A percentile compares a stretch with the other conserved stretches of the same genome.
phyloP scores from a whole-genome alignment of 2,113 vertebrate genomes.

The Hippocampus comes region DNA sequence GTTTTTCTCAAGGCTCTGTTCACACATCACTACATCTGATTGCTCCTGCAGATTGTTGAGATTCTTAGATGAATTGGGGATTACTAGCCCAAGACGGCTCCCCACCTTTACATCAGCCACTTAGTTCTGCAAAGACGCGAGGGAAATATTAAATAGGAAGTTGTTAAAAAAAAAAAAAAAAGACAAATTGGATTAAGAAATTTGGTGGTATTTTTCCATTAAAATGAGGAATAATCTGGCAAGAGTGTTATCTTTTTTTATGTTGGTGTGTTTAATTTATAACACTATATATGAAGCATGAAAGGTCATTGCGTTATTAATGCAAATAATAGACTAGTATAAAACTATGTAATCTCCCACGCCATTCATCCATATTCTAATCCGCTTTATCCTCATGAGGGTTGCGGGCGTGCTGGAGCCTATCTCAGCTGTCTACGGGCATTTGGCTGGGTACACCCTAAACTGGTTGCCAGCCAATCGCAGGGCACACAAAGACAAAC shows the following conservation, averaged over 20 bases:
- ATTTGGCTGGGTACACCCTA: too few relatives aligned
- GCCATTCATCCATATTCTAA: too few relatives aligned
- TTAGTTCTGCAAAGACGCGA: constrained; percentile 15
- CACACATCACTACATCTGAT: constrained; percentile 64
- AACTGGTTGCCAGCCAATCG: too few relatives aligned
- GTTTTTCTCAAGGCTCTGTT: constrained; percentile 55
- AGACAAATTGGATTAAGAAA: neutral
- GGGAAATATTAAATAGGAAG: neutral
- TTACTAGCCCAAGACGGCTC: constrained; percentile 60
- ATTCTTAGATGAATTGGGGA: constrained; percentile 63
- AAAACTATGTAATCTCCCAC: neutral
- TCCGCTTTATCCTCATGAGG: too few relatives aligned
- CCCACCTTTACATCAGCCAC: constrained; percentile 45
- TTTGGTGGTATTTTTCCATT: neutral
- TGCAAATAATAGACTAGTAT: neutral
- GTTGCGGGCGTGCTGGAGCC: too few relatives aligned
- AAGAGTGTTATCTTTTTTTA: neutral
- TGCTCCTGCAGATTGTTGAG: constrained; percentile 63
- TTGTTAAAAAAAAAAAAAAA: neutral
- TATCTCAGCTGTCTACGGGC: too few relatives aligned
- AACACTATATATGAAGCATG: too few relatives aligned
- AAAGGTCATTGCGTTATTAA: neutral
- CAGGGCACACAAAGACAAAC: too few relatives aligned
- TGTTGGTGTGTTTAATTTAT: too few relatives aligned
- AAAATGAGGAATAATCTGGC: neutral